Base-by-base conservation (phyloP, 1,140 invertebrate species). In the Brachionus rubens region DNA sequence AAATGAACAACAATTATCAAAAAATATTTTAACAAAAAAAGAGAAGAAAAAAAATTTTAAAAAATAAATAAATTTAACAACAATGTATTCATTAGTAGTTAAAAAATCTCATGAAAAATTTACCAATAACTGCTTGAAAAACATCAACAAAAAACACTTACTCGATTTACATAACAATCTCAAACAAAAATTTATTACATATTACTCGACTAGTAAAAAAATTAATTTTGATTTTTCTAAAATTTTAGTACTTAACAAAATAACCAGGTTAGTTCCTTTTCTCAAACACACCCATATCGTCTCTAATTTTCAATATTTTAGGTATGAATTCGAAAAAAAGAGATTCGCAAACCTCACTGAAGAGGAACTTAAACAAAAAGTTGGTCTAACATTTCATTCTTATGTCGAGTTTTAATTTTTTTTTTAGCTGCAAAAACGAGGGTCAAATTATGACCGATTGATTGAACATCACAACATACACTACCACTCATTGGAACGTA, bases 391-490 rank as follows among this genome's bases (percentile, higher is more conserved):
- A 28, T 75, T 54, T 54, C 14, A n/a, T 54, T 75, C 50, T 5
- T 52, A 36, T 16, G 30, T 12, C 33, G 24, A 75, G 3, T 48
- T 5, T 72, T 14, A 26, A 19, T 78, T 28, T 78, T 75, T 77
- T 67, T 78, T 80, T 21, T 76, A 87, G 86, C 77, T 87, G 12
- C 80, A 83, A 68, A 79, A 88, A 77, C 87, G 91, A 77, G 92
- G 92, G 3, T 91, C 91, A 0, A 91, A 96, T 84, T 92, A 91
- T 82, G 89, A 93, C 30, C 87, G 87, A 16, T 86, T 96, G 47
- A 77, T 91, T 0, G 86, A 89, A 75, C 89, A 89, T 80, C 92
- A 96, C 81, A 87, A 89, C 24, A 86, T 90, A 72, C 93, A 95
- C 82, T 91, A 91, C 82, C 86, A 87, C 24, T 91, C 90, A 78